phyloP scores from a whole-genome alignment of 2,113 vertebrate genomes.

The Nipponia nippon region DNA sequence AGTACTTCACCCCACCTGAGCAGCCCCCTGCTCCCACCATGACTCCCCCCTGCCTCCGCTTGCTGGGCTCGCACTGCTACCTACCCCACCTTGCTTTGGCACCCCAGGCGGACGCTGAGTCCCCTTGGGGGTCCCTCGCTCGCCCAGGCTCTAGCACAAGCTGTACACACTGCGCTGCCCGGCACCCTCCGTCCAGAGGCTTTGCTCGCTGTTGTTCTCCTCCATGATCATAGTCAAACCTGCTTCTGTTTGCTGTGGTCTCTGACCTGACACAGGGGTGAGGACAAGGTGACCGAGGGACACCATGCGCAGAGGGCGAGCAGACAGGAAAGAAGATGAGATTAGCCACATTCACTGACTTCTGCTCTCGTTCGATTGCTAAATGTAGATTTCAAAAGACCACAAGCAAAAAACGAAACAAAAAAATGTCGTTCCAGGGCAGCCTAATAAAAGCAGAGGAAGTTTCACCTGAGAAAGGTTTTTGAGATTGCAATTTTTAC shows the following conservation, averaged over 20 bases:
- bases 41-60: no score
- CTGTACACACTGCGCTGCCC: background rate
- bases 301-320: fast-evolving
- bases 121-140: background rate
- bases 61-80: background rate
- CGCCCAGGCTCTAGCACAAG: background rate
- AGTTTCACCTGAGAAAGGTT: background rate
- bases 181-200: fast-evolving
- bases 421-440: background rate
- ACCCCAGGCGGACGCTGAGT: background rate
- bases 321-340: background rate
- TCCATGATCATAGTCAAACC: fast-evolving
- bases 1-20: background rate
- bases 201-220: background rate
- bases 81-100: background rate
- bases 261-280: background rate
- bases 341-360: background rate
- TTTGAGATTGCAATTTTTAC: background rate
- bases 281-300: background rate
- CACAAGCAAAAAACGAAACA: background rate
- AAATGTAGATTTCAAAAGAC: background rate
- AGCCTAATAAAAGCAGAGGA: background rate
- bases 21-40: background rate
- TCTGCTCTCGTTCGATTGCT: background rate
- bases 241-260: background rate